Evolutionary conservation across 2,797 vertebrate species (phyloP), one percentile per base, ranked within the genome.

Genomic region (Poecilia picta): DNA sequence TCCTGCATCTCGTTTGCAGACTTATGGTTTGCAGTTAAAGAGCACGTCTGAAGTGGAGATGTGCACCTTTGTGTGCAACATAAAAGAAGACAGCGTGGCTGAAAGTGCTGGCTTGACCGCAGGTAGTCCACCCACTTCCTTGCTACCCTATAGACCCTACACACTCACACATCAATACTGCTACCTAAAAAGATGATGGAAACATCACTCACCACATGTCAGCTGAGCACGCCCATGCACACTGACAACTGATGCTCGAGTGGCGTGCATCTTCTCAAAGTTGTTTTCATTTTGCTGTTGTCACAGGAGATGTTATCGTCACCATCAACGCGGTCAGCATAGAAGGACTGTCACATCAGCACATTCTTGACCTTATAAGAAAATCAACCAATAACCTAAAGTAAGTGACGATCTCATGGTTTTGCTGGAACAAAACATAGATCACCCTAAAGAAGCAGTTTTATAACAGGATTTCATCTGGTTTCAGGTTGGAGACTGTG

Each of bases 31-130:
- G 78, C 96, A 95, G 46, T 92, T 90, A 73, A 96, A 94, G 18
- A 95, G 86, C 33, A 88, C 83, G 73, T 83, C 83, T 47, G 92
- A 92, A n/a, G 83, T 95, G 72, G 97, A 98, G 84, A 93, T 94
- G 80, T 98, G 93, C 88, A 98, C 97, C 0, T 97, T 95, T 8
- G 91, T 99, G 75, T 93, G 95, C 92, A 97, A 90, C 66, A 94
- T 99, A 74, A 93, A 97, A 0, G 96, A 97, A 73, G 95, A 95
- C 79, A 97, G 98, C 31, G 94, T 96, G 7, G 98, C 98, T 18
- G 96, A 97, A 57, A 92, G 77, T 2, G 97, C 98, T 1, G 98
- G 98, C 68, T 93, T 99, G 45, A 97, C 96, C 73, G 64, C 91
- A 18, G 98, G 98, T 99, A 92, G 93, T 66, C 86, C n/a, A 31